Percentiles rank a stretch among this genome's conserved stretches.
Conservation (phyloP, 2,113 vertebrate genomes). For the Semnornis frantzii region DNA sequence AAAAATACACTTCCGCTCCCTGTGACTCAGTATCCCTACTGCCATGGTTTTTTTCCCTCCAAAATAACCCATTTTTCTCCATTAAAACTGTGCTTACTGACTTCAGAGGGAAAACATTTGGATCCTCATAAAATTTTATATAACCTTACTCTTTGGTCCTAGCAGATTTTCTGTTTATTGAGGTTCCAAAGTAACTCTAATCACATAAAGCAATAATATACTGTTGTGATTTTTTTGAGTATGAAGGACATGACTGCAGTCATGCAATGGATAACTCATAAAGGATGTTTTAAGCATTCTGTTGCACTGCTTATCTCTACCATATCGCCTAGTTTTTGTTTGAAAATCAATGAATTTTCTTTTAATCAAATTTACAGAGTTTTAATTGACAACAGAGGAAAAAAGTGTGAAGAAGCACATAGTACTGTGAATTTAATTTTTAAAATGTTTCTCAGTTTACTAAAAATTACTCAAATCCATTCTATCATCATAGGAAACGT, state of each 20-base stretch:
- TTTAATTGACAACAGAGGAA: not conserved
- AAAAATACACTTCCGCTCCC: not conserved
- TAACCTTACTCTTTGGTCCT: not conserved
- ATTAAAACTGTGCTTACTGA: not conserved
- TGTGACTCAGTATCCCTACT: not conserved
- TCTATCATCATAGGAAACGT: not conserved
- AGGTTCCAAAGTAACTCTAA: not conserved
- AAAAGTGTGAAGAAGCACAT: not conserved
- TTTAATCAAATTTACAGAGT: not conserved
- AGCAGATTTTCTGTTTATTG: not conserved
- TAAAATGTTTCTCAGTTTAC: not conserved
- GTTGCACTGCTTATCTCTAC: not conserved
- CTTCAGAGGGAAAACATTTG: not conserved
- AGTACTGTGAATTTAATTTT: not conserved
- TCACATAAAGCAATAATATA: not conserved
- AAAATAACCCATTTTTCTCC: not conserved
- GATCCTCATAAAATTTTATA: not conserved
- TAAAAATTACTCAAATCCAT: not conserved
- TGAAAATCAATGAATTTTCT: not conserved
- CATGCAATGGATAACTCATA: not conserved
- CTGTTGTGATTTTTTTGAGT: not conserved
- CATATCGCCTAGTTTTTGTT: not conserved
- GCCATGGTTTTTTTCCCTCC: not conserved
- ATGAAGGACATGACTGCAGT: not conserved
- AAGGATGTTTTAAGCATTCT: not conserved